Evolutionary conservation across 2,888 invertebrate species (phyloP), one percentile per base, ranked within the genome.

Genomic region (Drosophila subquinaria): DNA sequence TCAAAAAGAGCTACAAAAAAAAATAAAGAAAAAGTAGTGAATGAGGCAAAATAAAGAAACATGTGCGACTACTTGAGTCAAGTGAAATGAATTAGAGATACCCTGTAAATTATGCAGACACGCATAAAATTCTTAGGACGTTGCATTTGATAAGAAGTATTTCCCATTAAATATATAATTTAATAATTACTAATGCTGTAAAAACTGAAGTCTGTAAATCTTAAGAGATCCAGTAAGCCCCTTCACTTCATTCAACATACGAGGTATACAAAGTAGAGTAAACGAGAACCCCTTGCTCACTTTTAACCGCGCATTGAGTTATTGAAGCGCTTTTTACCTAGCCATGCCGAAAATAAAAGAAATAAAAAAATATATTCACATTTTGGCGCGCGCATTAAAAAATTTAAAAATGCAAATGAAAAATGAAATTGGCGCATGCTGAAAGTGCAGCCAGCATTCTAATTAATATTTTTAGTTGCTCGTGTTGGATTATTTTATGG

Each of bases 401-500:
- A 70, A 42, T 50, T 48, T 43, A 2, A 27, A 63, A 74, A 56
- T 63, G 47, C 15, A 61, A 82, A 73, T 59, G 61, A 47, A 73
- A 43, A 63, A 45, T 45, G 17, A 59, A 61, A 77, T 53, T 64
- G 56, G 43, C n/a, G 30, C 23, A 55, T 17, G 45, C 33, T 11
- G 45, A 8, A 53, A 56, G 13, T 36, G 38, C 42, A 52, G 57
- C 52, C 57, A 38, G 15, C 55, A 63, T 71, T 86, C 83, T 85
- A 88, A 88, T 88, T 88, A 85, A 79, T 83, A 81, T 76, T 76
- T 80, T 83, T 69, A 73, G 66, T 60, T 35, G 63, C 15, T 55
- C 59, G 43, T 20, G 30, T 53, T 65, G 33, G 30, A 30, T 43
- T 43, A 15, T 57, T 61, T 56, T 30, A 30, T 66, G 47, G 57